Percentiles rank a stretch among this genome's conserved stretches.
phyloP scores from a whole-genome alignment of 2,888 invertebrate genomes.

The Leptopilina drosophilae region DNA sequence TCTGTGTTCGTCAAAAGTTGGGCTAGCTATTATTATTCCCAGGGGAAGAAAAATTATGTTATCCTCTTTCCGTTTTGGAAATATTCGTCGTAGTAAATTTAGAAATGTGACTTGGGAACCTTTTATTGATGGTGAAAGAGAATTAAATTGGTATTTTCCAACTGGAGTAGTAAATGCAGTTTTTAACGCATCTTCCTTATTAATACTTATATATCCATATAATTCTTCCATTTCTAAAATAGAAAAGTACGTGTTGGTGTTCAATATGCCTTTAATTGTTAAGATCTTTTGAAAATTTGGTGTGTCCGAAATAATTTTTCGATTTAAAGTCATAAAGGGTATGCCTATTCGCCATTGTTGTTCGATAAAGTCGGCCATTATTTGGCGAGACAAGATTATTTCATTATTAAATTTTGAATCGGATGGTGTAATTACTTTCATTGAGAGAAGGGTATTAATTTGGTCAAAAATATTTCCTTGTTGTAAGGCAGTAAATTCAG shows the following conservation, averaged over 20 bases:
- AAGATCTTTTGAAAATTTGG: neutral
- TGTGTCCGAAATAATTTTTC: neutral
- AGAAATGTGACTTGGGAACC: neutral
- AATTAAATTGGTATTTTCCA: neutral
- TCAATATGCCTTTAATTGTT: neutral
- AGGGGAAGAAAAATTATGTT: neutral
- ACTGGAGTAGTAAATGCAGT: slow-evolving; percentile 10
- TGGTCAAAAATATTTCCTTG: too few species aligned
- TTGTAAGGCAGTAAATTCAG: too few species aligned
- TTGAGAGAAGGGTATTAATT: too few species aligned
- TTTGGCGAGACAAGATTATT: too few species aligned
- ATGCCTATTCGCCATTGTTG: neutral
- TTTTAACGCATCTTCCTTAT: neutral
- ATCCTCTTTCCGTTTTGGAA: neutral
- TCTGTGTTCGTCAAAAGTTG: neutral
- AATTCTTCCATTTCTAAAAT: neutral
- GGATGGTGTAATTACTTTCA: too few species aligned
- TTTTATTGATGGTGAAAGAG: neutral
- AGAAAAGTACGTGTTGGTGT: neutral
- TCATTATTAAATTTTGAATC: too few species aligned
- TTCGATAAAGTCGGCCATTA: neutral
- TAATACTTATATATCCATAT: neutral
- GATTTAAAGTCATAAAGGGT: neutral
- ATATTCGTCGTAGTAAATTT: neutral
- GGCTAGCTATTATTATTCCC: neutral